Percentiles rank a stretch among this genome's conserved stretches.
Evolutionary conservation across 1,140 invertebrate species (phyloP).

Genomic region (Wiebesia pumilae): DNA sequence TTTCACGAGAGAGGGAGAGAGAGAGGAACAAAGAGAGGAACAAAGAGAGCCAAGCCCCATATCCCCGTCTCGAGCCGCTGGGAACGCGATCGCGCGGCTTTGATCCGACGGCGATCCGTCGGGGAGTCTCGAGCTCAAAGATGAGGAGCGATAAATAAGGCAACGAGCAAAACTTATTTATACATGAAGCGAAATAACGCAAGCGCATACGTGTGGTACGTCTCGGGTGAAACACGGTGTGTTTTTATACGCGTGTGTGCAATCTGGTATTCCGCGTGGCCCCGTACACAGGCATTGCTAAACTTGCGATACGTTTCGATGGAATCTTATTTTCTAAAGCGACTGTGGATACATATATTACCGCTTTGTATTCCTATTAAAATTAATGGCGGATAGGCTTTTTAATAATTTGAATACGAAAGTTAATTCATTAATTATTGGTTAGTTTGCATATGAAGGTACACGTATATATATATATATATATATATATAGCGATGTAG

Average conservation of each 20-base stretch:
- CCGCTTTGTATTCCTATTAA: neutral
- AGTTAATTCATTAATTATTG: neutral
- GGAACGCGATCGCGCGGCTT: neutral
- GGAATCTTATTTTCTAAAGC: neutral
- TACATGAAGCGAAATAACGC: constrained; percentile 1
- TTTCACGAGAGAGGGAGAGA: neutral
- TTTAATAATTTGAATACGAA: neutral
- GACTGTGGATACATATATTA: neutral
- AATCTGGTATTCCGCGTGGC: constrained; percentile 18
- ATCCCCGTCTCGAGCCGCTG: neutral
- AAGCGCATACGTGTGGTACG: constrained; percentile 2
- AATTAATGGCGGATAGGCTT: neutral
- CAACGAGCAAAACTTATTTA: constrained; percentile 32
- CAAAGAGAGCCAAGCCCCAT: neutral
- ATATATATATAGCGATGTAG: neutral
- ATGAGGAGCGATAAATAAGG: neutral
- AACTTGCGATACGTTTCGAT: neutral
- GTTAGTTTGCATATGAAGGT: neutral
- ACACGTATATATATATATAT: no score
- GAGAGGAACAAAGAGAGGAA: neutral
- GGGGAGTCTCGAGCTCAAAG: neutral
- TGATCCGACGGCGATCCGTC: neutral
- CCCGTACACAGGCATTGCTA: neutral
- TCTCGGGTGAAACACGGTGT: neutral
- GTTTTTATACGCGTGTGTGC: constrained; percentile 26